Base-by-base conservation (phyloP, 2,888 invertebrate genomes). In the Diarsia rubi region DNA sequence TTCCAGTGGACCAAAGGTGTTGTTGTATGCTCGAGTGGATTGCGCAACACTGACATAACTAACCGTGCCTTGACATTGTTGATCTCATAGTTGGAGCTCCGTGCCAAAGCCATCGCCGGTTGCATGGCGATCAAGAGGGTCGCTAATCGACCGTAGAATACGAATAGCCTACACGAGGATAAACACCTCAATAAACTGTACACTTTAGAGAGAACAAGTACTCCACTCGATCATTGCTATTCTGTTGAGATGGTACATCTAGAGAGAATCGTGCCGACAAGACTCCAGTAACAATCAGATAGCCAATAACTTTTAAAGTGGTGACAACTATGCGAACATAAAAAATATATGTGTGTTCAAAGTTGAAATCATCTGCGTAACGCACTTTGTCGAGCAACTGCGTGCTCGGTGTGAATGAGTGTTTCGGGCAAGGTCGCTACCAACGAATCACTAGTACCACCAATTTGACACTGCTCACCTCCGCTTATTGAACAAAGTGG, bases 401-500 rank as follows among this genome's bases (percentile, higher is more conserved):
- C 70, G 80, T 79, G 81, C 69, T 80, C 83, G 71, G 83, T 74
- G 75, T 59, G 78, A 79, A 86, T 79, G 85, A 87, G 83, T 82
- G 82, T 83, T 83, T 88, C 87, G 85, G 80, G 87, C 94, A 94
- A 95, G 94, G 94, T 92, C 93, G 90, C 85, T 83, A 76, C 78
- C 86, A 88, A 90, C 91, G 89, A 93, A 92, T 92, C 91, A 93
- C 88, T 89, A 91, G 89, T 91, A 91, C 90, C 89, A 91, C 90
- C 92, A 92, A 94, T 95, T 94, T 95, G 95, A 95, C 94, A 94
- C 91, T 90, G 86, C 91, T 95, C 95, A 95, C 94, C 94, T 95
- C 94, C 89, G 87, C 91, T 95, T 91, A 95, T 95, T 95, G 94
- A 89, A 91, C 93, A 92, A 95, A 95, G 92, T 95, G 95, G 95